Evolutionary conservation across 2,888 invertebrate genomes (phyloP), one percentile per base, ranked within the genome.

Genomic region (Leistus spinibarbis): DNA sequence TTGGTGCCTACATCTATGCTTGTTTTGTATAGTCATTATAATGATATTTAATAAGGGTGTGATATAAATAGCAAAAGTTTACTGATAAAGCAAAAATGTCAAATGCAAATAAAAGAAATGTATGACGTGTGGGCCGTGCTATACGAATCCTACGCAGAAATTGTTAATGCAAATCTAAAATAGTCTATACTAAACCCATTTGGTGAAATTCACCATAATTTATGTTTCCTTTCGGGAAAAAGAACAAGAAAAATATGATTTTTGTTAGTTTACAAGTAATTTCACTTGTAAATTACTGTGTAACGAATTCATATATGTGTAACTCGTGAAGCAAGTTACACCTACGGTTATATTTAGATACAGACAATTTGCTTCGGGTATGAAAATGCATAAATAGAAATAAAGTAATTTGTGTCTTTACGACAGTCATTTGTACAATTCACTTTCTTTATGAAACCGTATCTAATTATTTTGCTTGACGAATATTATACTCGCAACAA

Each of bases 101-200:
- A 64, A 22, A 9, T 24, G 64, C 22, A 64, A 27, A 64, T 64
- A 17, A 9, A 24, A 64, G 24, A 24, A 17, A 13, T 1, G 5
- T 10, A 64, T 40, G n/a, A n/a, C n/a, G 16, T 27, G 64, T 64
- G 64, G 64, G 64, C 40, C 24, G 64, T 64, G 23, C 40, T 40
- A 40, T 40, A 67, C 54, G 22, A 66, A 53, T n/a, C 67, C 67
- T 54, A 67, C 67, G 67, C 67, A 54, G 9, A 67, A 54, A 24
- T 54, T 67, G 67, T 67, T 67, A 54, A 67, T 67, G 67, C 22
- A 54, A 67, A 67, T 67, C 54, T 22, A 20, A 67, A 54, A 69
- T 69, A 57, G 60, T 60, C 23, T 24, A 10, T 57, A 20, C 16
- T 17, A 63, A 23, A 56, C 57, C 56, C 69, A 64, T 56, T 69